These are phyloP conservation scores for Drosophila mercatorum DNA, from an alignment of 2,888 invertebrate genomes.

Conservation along the genomic window DNA sequence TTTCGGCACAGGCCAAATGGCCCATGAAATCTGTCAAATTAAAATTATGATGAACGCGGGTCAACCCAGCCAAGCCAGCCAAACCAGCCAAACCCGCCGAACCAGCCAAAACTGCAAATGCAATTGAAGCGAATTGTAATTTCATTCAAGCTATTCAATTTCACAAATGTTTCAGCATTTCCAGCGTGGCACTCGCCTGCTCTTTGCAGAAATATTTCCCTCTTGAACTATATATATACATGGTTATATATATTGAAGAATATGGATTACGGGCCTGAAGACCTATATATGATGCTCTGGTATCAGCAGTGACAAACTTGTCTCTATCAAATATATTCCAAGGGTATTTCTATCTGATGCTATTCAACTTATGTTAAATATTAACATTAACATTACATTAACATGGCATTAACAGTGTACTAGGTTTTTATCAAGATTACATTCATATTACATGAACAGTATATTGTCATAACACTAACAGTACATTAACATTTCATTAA, in stretches of 20 bases:
- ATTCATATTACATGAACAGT: no score
- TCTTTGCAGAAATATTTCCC: neutral
- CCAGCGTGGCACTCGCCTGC: neutral
- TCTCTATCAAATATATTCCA: no score
- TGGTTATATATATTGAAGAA: neutral
- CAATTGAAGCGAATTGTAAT: slow-evolving; percentile 24
- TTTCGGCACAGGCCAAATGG: slow-evolving; percentile 52
- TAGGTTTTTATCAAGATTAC: no score
- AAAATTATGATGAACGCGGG: slow-evolving; percentile 51
- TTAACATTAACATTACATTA: no score
- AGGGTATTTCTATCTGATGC: no score
- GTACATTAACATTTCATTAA: no score
- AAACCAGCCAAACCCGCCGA: neutral
- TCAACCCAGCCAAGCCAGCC: slow-evolving; percentile 8
- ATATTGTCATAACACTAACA: no score
- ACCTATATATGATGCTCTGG: no score
- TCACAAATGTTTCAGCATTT: neutral
- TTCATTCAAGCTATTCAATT: slow-evolving; percentile 9
- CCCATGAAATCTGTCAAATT: slow-evolving; percentile 62
- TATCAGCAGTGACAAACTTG: no score
- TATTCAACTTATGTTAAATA: no score
- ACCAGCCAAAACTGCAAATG: slow-evolving; percentile 25
- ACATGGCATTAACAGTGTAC: no score
- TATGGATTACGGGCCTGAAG: no score
- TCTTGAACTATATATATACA: neutral